Evolutionary conservation across 1,140 invertebrate species (phyloP), one percentile per base, ranked within the genome.

Genomic region (Neodiprion fabricii): DNA sequence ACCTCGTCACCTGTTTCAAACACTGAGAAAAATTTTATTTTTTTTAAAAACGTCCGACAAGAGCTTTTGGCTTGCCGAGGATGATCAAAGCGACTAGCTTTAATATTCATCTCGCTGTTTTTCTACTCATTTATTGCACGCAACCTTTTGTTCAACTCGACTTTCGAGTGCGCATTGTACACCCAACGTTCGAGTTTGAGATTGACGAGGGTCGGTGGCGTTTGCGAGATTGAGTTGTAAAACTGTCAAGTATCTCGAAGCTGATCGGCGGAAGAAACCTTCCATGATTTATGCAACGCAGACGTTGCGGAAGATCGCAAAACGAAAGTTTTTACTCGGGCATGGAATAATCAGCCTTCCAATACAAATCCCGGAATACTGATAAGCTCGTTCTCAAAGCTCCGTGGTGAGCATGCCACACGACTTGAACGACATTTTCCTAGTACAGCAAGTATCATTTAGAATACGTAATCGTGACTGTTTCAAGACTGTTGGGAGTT

Each of bases 151-250:
- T 61, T 61, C 53, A 61, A 61, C 4, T 14, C 53, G n/a, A 61
- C 53, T 61, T 61, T 8, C 5, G n/a, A 61, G 9, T 61, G 8
- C 11, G n/a, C 53, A 5, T 40, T 40, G 1, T 40, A 40, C 2
- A 61, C 9, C 53, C 53, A 61, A 61, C 28, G 28, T 40, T 40
- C 28, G 28, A 40, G 28, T 40, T 40, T 40, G 28, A 61, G 53
- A 9, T 61, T 61, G 53, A 61, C 53, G 53, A 61, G 53, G 53
- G 53, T 61, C n/a, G 53, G n/a, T 61, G 53, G 53, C 53, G 53
- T 9, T 40, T 61, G 53, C 7, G 0, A 8, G 53, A 61, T 61
- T 61, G 53, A 61, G 53, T 61, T 61, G 53, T 61, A 61, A 61
- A 61, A 61, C 53, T 61, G 53, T 61, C 53, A 61, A 12, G 53